Evolutionary conservation across 2,888 invertebrate species (phyloP), one percentile per base, ranked within the genome.

Genomic region (Cistogaster globosa): DNA sequence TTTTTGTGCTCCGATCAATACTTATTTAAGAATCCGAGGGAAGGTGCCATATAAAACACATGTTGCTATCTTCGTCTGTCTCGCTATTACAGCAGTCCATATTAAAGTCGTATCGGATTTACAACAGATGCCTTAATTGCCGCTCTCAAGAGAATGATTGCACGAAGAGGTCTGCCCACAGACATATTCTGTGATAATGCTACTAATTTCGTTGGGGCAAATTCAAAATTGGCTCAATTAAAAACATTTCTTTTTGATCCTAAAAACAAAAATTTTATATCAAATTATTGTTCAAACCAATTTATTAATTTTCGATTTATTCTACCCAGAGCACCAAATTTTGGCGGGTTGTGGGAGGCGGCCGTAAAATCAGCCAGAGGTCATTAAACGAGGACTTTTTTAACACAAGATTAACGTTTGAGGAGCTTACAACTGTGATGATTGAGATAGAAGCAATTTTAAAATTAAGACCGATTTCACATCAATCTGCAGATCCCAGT

Each of bases 101-200:
- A 69, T 75, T 18, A 45, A 72, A 60, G 32, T 62, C 6, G 53
- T 63, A 0, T 74, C 51, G 12, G 62, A 53, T 7, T 18, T 67
- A 6, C 32, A 11, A 53, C 67, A 5, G 26, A 48, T 14, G 48
- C n/a, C n/a, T n/a, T n/a, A n/a, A n/a, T n/a, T n/a, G n/a, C n/a
- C n/a, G n/a, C n/a, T n/a, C n/a, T n/a, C n/a, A n/a, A n/a, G n/a
- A n/a, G n/a, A n/a, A n/a, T n/a, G n/a, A n/a, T n/a, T n/a, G n/a
- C n/a, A n/a, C n/a, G n/a, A n/a, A n/a, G n/a, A n/a, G n/a, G n/a
- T n/a, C n/a, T n/a, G n/a, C n/a, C n/a, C n/a, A n/a, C 81, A 20
- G 67, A 81, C 48, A 68, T 75, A 18, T 68, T 72, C 51, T 80
- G 79, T 16, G 79, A 72, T 6, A 80, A 72, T 55, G 72, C 65